A percentile compares a stretch with the other conserved stretches of the same genome.
phyloP scores from a whole-genome alignment of 1,140 invertebrate species.

The Nebria ingens region DNA sequence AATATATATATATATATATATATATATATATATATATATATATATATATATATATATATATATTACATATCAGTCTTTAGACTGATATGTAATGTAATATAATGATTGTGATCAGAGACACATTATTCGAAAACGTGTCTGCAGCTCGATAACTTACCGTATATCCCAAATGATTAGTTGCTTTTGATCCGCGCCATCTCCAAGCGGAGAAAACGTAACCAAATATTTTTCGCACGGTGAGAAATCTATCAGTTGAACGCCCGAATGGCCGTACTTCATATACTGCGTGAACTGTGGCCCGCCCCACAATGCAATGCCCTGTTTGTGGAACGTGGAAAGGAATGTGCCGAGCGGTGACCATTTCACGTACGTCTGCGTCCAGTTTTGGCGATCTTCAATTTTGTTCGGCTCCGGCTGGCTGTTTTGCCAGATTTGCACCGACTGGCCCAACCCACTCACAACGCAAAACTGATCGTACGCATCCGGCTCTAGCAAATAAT shows the following conservation, averaged over 20 bases:
- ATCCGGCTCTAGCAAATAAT: constrained; percentile 85
- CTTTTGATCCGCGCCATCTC: constrained; percentile 55
- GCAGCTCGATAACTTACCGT: constrained; percentile 36
- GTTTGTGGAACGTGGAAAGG: constrained; percentile 88
- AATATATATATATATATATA: neutral
- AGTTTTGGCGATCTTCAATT: constrained; percentile 77
- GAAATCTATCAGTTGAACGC: constrained; percentile 94
- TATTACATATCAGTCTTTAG: constrained; percentile 1
- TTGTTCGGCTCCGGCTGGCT: constrained; percentile 74
- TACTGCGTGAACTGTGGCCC: constrained; percentile 88
- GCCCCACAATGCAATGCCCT: constrained; percentile 94
- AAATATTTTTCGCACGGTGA: constrained; percentile 96
- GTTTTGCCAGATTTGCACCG: constrained; percentile 84
- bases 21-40: neutral
- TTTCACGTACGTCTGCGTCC: constrained; percentile 91
- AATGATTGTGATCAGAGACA: neutral
- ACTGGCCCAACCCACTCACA: constrained; percentile 65
- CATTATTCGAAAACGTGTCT: neutral
- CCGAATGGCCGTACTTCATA: constrained; percentile 79
- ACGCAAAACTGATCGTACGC: constrained; percentile 93
- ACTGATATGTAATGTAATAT: neutral
- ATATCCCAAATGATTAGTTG: constrained; percentile 92
- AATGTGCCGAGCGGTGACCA: constrained; percentile 98
- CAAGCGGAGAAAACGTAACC: constrained; percentile 78
- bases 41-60: neutral